A percentile compares a stretch with the other conserved stretches of the same genome.
Conservation (phyloP, 1,140 invertebrate species). For the Physella acuta region DNA sequence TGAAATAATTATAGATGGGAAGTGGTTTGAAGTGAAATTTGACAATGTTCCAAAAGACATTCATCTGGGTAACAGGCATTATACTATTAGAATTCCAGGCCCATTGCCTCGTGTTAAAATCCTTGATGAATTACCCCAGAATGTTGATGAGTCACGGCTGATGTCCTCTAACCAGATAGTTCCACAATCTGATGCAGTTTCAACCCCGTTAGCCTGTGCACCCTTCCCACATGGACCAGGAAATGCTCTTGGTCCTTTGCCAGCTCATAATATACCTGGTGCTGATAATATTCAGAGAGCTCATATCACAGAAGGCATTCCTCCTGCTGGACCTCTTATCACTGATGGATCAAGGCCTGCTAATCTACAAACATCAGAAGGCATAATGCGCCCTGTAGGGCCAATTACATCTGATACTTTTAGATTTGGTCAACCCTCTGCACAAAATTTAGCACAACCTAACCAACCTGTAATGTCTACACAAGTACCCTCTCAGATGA, state of each 20-base stretch:
- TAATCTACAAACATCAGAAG: conserved; percentile 1
- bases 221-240: background rate
- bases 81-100: conserved; percentile 80
- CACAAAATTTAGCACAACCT: background rate
- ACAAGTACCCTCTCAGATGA: background rate
- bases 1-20: conserved; percentile 75
- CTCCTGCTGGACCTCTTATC: too few relatives aligned
- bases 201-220: conserved; percentile 7
- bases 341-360: too few relatives aligned
- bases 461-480: conserved; percentile 4
- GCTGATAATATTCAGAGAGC: conserved; percentile 10
- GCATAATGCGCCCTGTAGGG: conserved; percentile 1
- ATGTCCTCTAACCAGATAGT: conserved; percentile 19
- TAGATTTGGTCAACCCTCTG: background rate
- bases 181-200: conserved; percentile 28
- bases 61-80: conserved; percentile 67
- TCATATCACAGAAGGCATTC: too few relatives aligned
- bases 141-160: conserved; percentile 26
- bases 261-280: conserved; percentile 14
- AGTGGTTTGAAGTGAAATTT: conserved; percentile 57
- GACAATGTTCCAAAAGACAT: conserved; percentile 49
- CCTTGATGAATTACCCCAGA: conserved; percentile 57
- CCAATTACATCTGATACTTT: background rate
- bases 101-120: conserved; percentile 72
- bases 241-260: conserved; percentile 6